Base-by-base conservation (phyloP, 2,888 invertebrate genomes). In the Lasioglossum vierecki region DNA sequence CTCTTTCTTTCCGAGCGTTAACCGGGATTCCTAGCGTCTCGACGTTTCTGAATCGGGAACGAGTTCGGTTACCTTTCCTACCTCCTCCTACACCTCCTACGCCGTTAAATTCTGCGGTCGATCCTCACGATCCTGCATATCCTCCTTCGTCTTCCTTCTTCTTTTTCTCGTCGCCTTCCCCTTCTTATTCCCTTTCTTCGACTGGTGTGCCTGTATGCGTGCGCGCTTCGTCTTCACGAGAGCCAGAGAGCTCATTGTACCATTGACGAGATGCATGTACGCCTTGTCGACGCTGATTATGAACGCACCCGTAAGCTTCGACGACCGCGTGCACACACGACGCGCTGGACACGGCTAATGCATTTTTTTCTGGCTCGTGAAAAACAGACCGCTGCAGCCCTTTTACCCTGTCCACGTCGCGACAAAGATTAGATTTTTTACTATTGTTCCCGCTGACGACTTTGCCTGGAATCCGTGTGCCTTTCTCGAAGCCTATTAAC, bases 201-300 rank as follows among this genome's bases (percentile, higher is more conserved):
- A 60, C 66, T 75, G 77, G 63, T 0, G 22, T 9, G 49, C 2
- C 22, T 8, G 53, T 8, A 8, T 49, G 49, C 22, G 49, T 49
- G 53, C 9, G 53, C 8, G 60, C 71, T 49, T 74, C 79, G 79
- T 83, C 82, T 76, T 68, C 83, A 75, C 44, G 53, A 26, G 71
- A 77, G 82, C 63, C 80, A 79, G 82, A 79, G 82, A 80, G 79
- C 84, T 88, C 85, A 91, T 89, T 88, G 87, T 90, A 85, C 84
- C 86, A 82, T 83, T 86, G 85, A 86, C 83, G 89, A 90, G 88
- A 88, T 90, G 88, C 91, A 87, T 91, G 91, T 89, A 91, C 87
- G 90, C 87, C 89, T 91, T 92, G 91, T 92, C 92, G 90, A 90
- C 90, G 91, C 88, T 92, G 92, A 92, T 92, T 92, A 92, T 92